A percentile compares a stretch with the other conserved stretches of the same genome.
These are phyloP conservation scores for Micromesistius poutassou DNA, from an alignment of 2,797 vertebrate genomes.

Conservation along the genomic window DNA sequence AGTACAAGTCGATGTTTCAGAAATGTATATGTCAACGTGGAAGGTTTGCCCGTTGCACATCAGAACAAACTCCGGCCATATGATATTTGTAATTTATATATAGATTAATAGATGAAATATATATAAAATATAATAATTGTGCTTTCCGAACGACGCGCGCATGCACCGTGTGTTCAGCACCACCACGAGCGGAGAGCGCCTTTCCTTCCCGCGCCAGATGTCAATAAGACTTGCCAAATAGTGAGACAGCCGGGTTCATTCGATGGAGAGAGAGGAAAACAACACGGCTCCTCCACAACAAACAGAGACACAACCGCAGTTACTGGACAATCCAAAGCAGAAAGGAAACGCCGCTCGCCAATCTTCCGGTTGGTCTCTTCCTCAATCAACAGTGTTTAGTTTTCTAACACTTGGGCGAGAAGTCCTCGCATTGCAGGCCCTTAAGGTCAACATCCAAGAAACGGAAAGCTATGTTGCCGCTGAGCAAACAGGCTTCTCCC, in stretches of 20 bases:
- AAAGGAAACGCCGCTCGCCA: background rate
- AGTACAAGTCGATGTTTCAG: too few relatives aligned
- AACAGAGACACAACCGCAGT: background rate
- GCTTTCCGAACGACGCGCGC: background rate
- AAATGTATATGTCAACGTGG: too few relatives aligned
- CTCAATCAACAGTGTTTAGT: background rate
- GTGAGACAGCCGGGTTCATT: slow-evolving; percentile 44
- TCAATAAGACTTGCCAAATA: slow-evolving; percentile 48
- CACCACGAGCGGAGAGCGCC: slow-evolving; percentile 68
- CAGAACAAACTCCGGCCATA: too few relatives aligned
- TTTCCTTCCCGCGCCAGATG: slow-evolving; percentile 31
- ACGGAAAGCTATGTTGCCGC: background rate
- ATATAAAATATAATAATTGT: background rate
- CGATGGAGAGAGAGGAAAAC: slow-evolving; percentile 15
- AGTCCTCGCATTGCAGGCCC: background rate
- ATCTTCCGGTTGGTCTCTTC: background rate
- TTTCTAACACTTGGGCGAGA: background rate
- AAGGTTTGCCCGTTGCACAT: too few relatives aligned
- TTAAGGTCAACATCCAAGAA: background rate
- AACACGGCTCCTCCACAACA: slow-evolving; percentile 1
- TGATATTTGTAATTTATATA: background rate
- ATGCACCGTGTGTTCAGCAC: slow-evolving; percentile 68
- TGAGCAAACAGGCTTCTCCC: background rate
- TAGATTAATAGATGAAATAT: background rate
- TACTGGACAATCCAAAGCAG: background rate